Evolutionary conservation across 2,888 invertebrate genomes (phyloP).

Genomic region (Therioaphis trifolii): DNA sequence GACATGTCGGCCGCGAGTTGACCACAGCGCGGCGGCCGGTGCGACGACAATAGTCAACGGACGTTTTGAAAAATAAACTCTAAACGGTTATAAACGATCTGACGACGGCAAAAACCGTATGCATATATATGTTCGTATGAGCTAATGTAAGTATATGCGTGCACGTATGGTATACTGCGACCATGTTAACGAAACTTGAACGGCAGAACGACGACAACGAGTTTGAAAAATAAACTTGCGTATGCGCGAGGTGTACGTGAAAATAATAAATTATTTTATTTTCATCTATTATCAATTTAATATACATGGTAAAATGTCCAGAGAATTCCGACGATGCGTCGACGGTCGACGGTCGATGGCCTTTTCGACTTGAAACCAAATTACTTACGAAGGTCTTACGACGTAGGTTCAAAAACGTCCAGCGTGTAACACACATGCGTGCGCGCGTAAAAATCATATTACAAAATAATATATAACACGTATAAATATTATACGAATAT

Average conservation of each 20-base stretch:
- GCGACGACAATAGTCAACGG: slow-evolving; percentile 1
- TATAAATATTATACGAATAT: background rate
- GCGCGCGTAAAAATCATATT: background rate
- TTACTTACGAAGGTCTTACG: too few relatives aligned
- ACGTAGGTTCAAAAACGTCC: background rate
- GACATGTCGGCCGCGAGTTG: background rate
- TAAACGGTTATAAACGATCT: slow-evolving; percentile 53
- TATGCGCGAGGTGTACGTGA: background rate
- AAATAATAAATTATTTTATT: background rate
- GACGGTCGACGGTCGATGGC: background rate
- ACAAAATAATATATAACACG: too few relatives aligned
- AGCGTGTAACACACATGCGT: background rate
- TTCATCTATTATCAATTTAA: background rate
- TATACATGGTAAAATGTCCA: too few relatives aligned
- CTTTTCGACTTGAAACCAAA: too few relatives aligned
- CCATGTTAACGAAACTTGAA: background rate
- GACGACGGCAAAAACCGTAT: slow-evolving; percentile 15
- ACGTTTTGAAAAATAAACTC: slow-evolving; percentile 52
- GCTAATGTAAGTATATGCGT: background rate
- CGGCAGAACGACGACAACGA: background rate
- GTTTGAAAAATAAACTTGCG: background rate
- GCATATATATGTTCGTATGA: background rate
- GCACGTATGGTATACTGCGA: background rate
- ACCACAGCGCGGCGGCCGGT: background rate
- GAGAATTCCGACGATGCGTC: background rate